phyloP scores from a whole-genome alignment of 2,113 vertebrate species.

The Cololabis saira region DNA sequence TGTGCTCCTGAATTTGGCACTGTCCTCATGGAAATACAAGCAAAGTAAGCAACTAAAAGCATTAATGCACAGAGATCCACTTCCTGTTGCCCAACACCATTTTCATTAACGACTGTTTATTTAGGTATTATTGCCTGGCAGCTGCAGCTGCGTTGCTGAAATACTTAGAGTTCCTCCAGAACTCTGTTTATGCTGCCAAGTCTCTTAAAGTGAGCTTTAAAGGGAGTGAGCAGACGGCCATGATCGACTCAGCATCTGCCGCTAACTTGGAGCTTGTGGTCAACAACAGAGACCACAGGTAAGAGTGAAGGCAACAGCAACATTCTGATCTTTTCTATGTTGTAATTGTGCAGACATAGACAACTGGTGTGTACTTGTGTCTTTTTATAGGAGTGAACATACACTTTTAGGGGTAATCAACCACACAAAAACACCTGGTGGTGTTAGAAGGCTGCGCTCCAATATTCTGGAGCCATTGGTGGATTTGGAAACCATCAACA shows the following conservation, averaged over 20 bases:
- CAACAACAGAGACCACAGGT: slow-evolving; percentile 94
- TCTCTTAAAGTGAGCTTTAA: slow-evolving; percentile 94
- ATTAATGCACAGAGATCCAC: slow-evolving; percentile 3
- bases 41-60: slow-evolving; percentile 84
- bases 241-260: slow-evolving; percentile 94
- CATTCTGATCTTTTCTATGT: neutral
- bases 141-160: slow-evolving; percentile 94
- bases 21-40: slow-evolving; percentile 92
- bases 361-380: slow-evolving; percentile 4
- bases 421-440: slow-evolving; percentile 94
- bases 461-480: slow-evolving; percentile 93
- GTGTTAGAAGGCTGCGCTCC: slow-evolving; percentile 90
- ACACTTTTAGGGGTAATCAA: slow-evolving; percentile 94
- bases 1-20: slow-evolving; percentile 91
- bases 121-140: slow-evolving; percentile 95
- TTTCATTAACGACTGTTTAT: slow-evolving; percentile 25
- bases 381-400: slow-evolving; percentile 84
- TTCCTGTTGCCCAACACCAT: neutral
- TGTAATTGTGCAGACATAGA: neutral
- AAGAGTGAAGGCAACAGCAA: slow-evolving; percentile 19
- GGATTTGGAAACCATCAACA: slow-evolving; percentile 91
- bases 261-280: slow-evolving; percentile 92
- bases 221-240: slow-evolving; percentile 94
- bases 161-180: slow-evolving; percentile 96
- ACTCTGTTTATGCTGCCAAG: slow-evolving; percentile 91